Evolutionary conservation across 1,140 invertebrate genomes (phyloP), one percentile per base, ranked within the genome.

Genomic region (Coelopa frigida): DNA sequence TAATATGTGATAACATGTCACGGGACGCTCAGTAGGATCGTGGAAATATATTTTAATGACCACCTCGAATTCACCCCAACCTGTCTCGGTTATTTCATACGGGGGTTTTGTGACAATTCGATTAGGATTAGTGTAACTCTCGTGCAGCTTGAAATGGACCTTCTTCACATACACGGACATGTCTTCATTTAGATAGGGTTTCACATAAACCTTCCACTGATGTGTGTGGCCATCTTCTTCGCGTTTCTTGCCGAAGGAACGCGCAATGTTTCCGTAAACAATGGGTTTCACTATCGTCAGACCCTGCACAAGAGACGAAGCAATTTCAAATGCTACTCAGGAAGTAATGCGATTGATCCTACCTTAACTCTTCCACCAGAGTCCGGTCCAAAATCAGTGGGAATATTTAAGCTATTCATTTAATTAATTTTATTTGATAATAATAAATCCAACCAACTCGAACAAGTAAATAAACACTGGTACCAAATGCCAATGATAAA

Each of bases 31-130:
- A 70, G 94, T 95, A 5, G 90, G 87, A 77, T 99, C 97, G 62
- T 92, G 83, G 61, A 99, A 99, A 72, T 93, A 94, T 45, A 99
- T 92, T 70, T 98, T 98, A 17, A 99, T 98, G 21, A 93, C 86
- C 54, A 99, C 89, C 73, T 99, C 97, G 74, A 99, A 99, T 74
- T 99, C 97, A 58, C 97, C 97, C 96, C 97, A 99, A 2, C 96
- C 97, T 40, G 96, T 99, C 74, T 99, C 97, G 1, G 86, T 93
- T 1, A 99, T 57, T 77, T 98, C 94, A 70, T 96, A 99, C 0
- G 96, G 96, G 3, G 94, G 93, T 68, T 94, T 94, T 0, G 85
- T 86, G 0, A 97, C 75, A 52, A 97, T 85, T 63, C 95, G 76
- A 66, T 93, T 96, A 6, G 86, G 87, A 72, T 97, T 98, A 1